Conservation (phyloP, 2,797 vertebrate species). For the Hylomyscus alleni region DNA sequence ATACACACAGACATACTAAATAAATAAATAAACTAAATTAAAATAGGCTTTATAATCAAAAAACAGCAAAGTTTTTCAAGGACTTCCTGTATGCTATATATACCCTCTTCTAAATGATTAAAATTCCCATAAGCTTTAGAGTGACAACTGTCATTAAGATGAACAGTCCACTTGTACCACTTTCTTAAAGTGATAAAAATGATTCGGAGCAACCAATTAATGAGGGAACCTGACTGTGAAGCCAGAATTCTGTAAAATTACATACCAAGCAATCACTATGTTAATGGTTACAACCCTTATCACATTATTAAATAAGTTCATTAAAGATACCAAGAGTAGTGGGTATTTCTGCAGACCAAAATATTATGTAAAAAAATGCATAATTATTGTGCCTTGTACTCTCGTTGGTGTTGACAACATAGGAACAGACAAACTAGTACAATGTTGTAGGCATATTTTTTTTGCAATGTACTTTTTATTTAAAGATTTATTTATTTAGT, state of each 20-base stretch:
- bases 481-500: too few relatives aligned
- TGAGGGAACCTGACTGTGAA: not conserved
- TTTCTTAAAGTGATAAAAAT: conserved; percentile 29
- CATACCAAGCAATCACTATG: not conserved
- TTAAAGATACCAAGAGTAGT: not conserved
- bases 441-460: not conserved
- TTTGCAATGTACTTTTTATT: not conserved
- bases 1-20: not conserved
- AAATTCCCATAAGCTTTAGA: not conserved
- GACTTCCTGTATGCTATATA: not conserved
- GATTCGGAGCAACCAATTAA: not conserved
- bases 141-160: not conserved
- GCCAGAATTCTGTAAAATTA: not conserved
- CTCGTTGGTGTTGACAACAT: not conserved
- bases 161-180: not conserved
- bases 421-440: not conserved
- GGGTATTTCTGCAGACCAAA: not conserved
- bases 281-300: not conserved
- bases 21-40: not conserved
- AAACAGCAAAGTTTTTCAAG: not conserved
- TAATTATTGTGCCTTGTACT: not conserved
- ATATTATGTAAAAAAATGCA: not conserved
- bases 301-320: not conserved
- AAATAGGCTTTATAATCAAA: conserved; percentile 23
- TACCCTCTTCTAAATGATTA: not conserved